Evolutionary conservation across 2,113 vertebrate species (phyloP).

Genomic region (Anthoscopus minutus): DNA sequence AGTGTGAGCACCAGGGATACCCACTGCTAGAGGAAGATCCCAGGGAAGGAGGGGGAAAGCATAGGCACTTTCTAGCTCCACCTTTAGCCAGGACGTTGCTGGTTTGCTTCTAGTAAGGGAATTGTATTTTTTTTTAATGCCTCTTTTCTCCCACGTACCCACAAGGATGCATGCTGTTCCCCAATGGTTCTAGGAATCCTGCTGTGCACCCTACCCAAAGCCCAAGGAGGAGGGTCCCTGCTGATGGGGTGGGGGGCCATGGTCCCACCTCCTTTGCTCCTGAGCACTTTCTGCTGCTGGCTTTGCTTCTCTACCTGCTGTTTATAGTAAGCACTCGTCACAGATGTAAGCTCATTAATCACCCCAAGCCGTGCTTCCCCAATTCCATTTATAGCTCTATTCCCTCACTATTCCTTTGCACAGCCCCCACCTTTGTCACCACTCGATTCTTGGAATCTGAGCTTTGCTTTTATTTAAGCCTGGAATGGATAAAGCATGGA

Average conservation of each 20-base stretch:
- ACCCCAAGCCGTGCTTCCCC: not conserved
- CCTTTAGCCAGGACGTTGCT: not conserved
- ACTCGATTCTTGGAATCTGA: not conserved
- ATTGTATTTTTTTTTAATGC: not conserved
- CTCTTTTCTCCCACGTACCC: not conserved
- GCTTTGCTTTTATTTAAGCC: not conserved
- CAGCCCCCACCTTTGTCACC: not conserved
- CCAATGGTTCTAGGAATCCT: not conserved
- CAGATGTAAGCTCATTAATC: not conserved
- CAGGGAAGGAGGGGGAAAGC: not conserved
- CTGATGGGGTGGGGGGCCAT: not conserved
- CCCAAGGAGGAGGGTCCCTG: not conserved
- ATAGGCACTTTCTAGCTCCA: not conserved
- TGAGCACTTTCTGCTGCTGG: not conserved
- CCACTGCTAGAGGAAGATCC: not conserved
- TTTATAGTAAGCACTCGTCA: not conserved
- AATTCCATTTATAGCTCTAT: not conserved
- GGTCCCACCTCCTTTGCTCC: not conserved
- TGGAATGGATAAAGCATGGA: not conserved
- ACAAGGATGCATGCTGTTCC: not conserved
- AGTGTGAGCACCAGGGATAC: not conserved
- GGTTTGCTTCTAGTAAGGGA: not conserved
- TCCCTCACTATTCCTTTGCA: not conserved
- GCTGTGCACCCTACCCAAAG: not conserved
- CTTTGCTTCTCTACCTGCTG: not conserved